Evolutionary conservation across 2,797 vertebrate species (phyloP), one percentile per base, ranked within the genome.

Genomic region (Erpetoichthys calabaricus): DNA sequence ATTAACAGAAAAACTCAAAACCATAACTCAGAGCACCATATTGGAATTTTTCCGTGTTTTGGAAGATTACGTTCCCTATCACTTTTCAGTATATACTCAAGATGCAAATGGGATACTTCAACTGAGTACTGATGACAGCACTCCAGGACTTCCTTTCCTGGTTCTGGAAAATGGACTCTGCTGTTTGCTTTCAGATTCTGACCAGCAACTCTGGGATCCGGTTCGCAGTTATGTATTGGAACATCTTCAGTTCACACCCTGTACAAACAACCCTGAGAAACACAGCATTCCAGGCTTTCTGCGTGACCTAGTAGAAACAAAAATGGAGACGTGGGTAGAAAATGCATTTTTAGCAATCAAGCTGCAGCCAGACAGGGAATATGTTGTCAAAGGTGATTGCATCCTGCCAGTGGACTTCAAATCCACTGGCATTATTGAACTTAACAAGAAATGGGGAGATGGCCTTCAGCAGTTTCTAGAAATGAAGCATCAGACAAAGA

Each of bases 391-490:
- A 55, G 58, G 65, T 2, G 53, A 64, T 45, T 46, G 46, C 3
- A 59, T 72, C n/a, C 65, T 70, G 50, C 70, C 70, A 25, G 64
- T 75, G n/a, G 73, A 75, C 54, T 75, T 72, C 9, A 64, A 68
- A 60, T 61, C 72, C 6, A 75, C 69, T 43, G 73, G 73, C 47
- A 57, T 75, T 2, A 25, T 75, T 42, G 72, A 75, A 54, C 70
- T 73, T 59, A 73, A 69, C 56, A 72, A 69, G 47, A 59, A 63
- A 41, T 75, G 74, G 72, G 68, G 72, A 4, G 65, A 73, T n/a
- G 72, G 73, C 4, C 63, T 75, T 4, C 73, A 75, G 25, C 73
- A 75, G 56, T 74, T 76, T 55, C 55, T 76, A 56, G 72, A 76
- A 62, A 65, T 76, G 57, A 74, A 76, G 60, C 72, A 76, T 44